Percentiles rank a stretch among this genome's conserved stretches.
phyloP scores from a whole-genome alignment of 2,888 invertebrate species.

The Aporophyla lueneburgensis region DNA sequence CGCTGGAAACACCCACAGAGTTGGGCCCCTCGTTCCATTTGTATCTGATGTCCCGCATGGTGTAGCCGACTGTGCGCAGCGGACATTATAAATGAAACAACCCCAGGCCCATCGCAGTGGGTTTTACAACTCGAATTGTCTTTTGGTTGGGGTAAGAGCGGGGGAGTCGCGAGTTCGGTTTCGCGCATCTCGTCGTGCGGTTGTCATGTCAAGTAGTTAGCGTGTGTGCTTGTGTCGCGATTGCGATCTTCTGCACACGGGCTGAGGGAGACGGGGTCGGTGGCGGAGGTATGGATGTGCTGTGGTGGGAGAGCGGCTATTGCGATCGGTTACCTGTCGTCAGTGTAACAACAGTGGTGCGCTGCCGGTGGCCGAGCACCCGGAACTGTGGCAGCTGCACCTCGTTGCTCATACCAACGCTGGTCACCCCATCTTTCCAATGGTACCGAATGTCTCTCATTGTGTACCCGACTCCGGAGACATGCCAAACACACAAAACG shows the following conservation, averaged over 20 bases:
- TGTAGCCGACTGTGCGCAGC: conserved; percentile 97
- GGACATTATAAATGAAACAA: conserved; percentile 89
- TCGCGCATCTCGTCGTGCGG: conserved; percentile 87
- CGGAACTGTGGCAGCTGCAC: conserved; percentile 99
- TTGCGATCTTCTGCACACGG: conserved; percentile 86
- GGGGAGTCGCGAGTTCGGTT: conserved; percentile 83
- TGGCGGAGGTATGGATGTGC: conserved; percentile 85
- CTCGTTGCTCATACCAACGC: conserved; percentile 98
- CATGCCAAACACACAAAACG: conserved; percentile 91
- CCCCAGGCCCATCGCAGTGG: conserved; percentile 91
- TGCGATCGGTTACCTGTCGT: conserved; percentile 96
- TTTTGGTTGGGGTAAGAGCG: conserved; percentile 87
- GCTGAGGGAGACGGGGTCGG: conserved; percentile 89
- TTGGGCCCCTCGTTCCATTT: conserved; percentile 99
- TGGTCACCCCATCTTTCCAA: conserved; percentile 98
- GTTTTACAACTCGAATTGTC: conserved; percentile 88
- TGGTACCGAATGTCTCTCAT: conserved; percentile 99
- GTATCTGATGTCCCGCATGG: conserved; percentile 99
- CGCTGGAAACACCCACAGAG: conserved; percentile 98
- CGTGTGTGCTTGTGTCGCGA: conserved; percentile 88
- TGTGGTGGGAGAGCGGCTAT: conserved; percentile 84
- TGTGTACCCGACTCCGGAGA: conserved; percentile 97
- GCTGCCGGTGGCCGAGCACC: conserved; percentile 98
- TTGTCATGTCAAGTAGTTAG: conserved; percentile 85
- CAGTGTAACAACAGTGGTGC: conserved; percentile 97